Conservation (phyloP, 1,140 invertebrate genomes). For the Tetramorium simillimum region DNA sequence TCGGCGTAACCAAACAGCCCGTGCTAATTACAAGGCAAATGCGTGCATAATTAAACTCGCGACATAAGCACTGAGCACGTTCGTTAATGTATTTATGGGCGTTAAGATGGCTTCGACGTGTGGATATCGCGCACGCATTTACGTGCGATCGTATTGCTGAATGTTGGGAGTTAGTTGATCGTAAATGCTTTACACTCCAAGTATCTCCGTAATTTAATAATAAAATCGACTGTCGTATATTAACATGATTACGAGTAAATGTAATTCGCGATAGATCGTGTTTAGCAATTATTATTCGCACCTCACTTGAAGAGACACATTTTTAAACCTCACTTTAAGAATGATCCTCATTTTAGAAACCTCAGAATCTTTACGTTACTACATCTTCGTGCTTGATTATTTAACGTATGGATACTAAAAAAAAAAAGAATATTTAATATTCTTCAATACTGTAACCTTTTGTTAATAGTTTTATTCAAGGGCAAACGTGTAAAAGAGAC, state of each 20-base stretch:
- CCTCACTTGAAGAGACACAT: not conserved
- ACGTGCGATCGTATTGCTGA: not conserved
- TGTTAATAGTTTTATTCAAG: not conserved
- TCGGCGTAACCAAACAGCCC: constrained; percentile 67
- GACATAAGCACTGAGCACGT: constrained; percentile 41
- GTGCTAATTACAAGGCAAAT: constrained; percentile 73
- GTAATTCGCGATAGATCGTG: not conserved
- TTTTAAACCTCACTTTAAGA: not conserved
- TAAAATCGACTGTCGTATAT: not conserved
- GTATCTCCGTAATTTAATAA: not conserved
- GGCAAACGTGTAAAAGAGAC: not conserved
- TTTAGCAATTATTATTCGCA: not conserved
- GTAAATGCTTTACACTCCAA: not conserved
- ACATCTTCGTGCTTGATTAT: not conserved
- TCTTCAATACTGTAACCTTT: no score
- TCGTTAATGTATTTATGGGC: constrained; percentile 65
- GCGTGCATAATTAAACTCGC: constrained; percentile 72
- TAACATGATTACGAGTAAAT: not conserved
- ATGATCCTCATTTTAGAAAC: not conserved
- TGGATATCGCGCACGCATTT: constrained; percentile 18
- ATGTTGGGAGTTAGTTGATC: not conserved
- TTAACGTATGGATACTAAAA: not conserved
- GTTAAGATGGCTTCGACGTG: constrained; percentile 63
- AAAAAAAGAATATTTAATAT: not conserved
- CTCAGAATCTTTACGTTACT: not conserved